phyloP scores from a whole-genome alignment of 2,888 invertebrate species.

The Leptinotarsa rubiginosa region DNA sequence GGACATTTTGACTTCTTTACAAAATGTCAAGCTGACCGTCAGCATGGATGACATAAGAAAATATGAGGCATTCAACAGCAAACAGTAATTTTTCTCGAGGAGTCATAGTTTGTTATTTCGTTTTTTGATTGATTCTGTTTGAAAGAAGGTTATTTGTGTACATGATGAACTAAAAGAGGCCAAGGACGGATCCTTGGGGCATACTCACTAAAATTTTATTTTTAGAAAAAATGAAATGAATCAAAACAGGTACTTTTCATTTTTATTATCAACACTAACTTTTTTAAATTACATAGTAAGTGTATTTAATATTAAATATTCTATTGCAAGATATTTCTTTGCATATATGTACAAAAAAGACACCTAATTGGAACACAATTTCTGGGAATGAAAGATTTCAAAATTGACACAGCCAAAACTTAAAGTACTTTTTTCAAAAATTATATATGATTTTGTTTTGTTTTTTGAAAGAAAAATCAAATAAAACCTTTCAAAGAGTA shows the following conservation, averaged over 20 bases:
- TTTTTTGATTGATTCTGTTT: too few relatives aligned
- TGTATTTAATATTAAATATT: slow-evolving; percentile 13
- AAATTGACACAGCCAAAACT: slow-evolving; percentile 43
- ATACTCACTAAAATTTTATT: not conserved
- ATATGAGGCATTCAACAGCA: slow-evolving; percentile 47
- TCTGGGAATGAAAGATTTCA: slow-evolving; percentile 38
- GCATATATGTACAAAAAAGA: slow-evolving; percentile 13
- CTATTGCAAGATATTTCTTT: not conserved
- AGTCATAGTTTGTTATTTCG: too few relatives aligned
- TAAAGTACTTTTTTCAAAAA: slow-evolving; percentile 17
- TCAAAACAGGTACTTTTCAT: not conserved
- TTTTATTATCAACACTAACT: not conserved
- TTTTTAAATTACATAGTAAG: slow-evolving; percentile 5
- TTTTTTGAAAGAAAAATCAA: not conserved
- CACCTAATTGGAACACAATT: slow-evolving; percentile 25
- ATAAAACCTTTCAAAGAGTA: slow-evolving; percentile 8
- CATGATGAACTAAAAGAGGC: not conserved
- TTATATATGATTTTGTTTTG: not conserved
- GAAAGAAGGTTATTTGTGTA: not conserved
- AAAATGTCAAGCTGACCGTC: slow-evolving; percentile 56
- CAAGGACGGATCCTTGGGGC: not conserved
- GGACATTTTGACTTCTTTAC: slow-evolving; percentile 58
- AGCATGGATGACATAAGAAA: slow-evolving; percentile 52
- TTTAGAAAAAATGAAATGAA: not conserved
- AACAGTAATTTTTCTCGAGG: not conserved